Evolutionary conservation across 1,140 invertebrate species (phyloP), one percentile per base, ranked within the genome.

Genomic region (Drosophila chauvacae): DNA sequence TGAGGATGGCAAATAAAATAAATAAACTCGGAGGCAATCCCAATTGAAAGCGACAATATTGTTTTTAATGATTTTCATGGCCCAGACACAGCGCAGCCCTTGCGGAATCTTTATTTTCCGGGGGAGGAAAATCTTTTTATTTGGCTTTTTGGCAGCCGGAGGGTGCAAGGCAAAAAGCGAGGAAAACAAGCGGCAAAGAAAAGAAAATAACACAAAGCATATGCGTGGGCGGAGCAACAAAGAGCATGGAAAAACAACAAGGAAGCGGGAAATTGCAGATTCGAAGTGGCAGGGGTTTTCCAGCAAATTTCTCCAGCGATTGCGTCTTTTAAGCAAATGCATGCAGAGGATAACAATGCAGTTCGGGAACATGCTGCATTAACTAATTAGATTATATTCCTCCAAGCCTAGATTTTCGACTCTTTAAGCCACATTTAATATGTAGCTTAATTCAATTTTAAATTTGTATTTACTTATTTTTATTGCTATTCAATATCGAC

Each of bases 21-120:
- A 87, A 86, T 82, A 79, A 82, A 76, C 70, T 82, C 30, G 50
- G 42, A 68, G 71, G 60, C 66, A 77, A 77, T 62, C 80, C 76
- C 84, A 80, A 86, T 87, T 80, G 80, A 63, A 81, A 69, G 63
- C 61, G 80, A 80, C 83, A 87, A 86, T 86, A 86, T 86, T 86
- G 80, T 88, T 83, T 80, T 86, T 87, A 86, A 86, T 87, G 80
- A 86, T 87, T 86, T 76, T 77, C 76, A 77, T 80, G 76, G 71
- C 57, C 66, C 60, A 57, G 44, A 45, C 80, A 53, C 57, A 77
- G 48, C 39, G 28, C 44, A 20, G n/a, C 28, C n/a, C 50, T 33
- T 6, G 50, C 28, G 68, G 51, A 69, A 77, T 87, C 75, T 71
- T 55, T 55, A 55, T 55, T 55, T 71, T 58, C 11, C 18, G 44